phyloP scores from a whole-genome alignment of 2,888 invertebrate genomes.

The Drosophila quinaria region DNA sequence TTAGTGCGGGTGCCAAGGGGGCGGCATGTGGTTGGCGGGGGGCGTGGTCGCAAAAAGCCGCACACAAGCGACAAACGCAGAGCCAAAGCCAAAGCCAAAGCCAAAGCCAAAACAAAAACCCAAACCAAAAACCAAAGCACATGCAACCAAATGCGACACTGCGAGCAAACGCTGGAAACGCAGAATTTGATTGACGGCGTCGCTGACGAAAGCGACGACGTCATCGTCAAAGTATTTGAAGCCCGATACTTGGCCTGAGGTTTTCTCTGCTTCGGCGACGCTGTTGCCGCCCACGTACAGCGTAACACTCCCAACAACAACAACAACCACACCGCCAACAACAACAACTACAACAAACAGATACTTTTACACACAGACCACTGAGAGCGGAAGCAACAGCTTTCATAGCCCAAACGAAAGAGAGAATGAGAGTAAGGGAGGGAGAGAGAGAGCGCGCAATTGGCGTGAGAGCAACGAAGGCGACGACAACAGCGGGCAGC shows the following conservation, averaged over 20 bases:
- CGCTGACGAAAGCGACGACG: constrained; percentile 61
- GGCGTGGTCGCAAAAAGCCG: constrained; percentile 24
- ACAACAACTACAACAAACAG: constrained; percentile 45
- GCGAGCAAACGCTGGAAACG: constrained; percentile 45
- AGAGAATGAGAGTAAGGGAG: constrained; percentile 4
- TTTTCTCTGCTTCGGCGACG: constrained; percentile 58
- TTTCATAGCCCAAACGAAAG: constrained; percentile 40
- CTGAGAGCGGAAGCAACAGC: constrained; percentile 77
- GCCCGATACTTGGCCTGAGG: constrained; percentile 69
- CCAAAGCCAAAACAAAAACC: constrained; percentile 34
- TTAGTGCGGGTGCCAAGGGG: constrained; percentile 18
- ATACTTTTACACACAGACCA: constrained; percentile 68
- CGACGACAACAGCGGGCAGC: constrained; percentile 12
- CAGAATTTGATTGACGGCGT: constrained; percentile 71
- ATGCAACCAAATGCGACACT: constrained; percentile 66
- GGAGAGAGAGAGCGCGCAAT: constrained; percentile 31
- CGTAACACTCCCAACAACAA: constrained; percentile 43
- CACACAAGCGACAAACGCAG: constrained; percentile 30
- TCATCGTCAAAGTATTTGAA: constrained; percentile 75
- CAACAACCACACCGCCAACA: constrained; percentile 41
- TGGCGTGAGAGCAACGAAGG: constrained; percentile 38
- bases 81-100: constrained; percentile 35
- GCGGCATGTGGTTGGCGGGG: constrained; percentile 1
- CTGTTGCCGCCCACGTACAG: constrained; percentile 71
- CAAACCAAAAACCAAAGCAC: constrained; percentile 47